Percentiles rank a stretch among this genome's conserved stretches.
These are phyloP conservation scores for Gryllus bimaculatus DNA, from an alignment of 1,140 invertebrate genomes.

Conservation along the genomic window DNA sequence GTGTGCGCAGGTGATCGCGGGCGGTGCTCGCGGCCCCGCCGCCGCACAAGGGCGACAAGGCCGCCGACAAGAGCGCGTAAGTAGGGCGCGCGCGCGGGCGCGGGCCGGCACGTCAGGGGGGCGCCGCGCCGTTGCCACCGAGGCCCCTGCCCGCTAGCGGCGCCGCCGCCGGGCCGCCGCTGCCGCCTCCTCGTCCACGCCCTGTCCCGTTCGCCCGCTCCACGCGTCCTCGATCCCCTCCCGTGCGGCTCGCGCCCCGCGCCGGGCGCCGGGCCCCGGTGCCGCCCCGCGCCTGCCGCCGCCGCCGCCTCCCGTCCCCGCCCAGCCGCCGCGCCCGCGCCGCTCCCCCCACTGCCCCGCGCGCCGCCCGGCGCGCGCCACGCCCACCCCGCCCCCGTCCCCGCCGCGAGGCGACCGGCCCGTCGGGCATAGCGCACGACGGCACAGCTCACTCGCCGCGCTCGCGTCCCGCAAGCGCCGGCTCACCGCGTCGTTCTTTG, in stretches of 20 bases:
- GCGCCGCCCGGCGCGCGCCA: no score
- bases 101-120: no score
- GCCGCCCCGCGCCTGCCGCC: no score
- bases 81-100: not conserved
- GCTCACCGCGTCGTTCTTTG: no score
- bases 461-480: not conserved
- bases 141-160: no score
- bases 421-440: not conserved
- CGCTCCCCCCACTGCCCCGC: not conserved
- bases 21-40: not conserved
- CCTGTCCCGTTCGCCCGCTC: not conserved
- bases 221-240: no score
- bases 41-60: constrained; percentile 43
- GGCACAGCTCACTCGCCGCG: not conserved
- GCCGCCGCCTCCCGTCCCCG: no score
- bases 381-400: not conserved
- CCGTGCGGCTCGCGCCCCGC: not conserved
- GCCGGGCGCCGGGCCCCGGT: no score
- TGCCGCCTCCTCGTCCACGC: not conserved
- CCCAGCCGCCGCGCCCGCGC: no score
- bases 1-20: not conserved
- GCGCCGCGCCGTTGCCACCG: not conserved
- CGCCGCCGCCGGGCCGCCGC: no score
- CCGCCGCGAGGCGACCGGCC: not conserved
- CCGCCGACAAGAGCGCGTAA: constrained; percentile 57